Evolutionary conservation across 2,113 vertebrate genomes (phyloP), one percentile per base, ranked within the genome.

Genomic region (Hippoglossus stenolepis): DNA sequence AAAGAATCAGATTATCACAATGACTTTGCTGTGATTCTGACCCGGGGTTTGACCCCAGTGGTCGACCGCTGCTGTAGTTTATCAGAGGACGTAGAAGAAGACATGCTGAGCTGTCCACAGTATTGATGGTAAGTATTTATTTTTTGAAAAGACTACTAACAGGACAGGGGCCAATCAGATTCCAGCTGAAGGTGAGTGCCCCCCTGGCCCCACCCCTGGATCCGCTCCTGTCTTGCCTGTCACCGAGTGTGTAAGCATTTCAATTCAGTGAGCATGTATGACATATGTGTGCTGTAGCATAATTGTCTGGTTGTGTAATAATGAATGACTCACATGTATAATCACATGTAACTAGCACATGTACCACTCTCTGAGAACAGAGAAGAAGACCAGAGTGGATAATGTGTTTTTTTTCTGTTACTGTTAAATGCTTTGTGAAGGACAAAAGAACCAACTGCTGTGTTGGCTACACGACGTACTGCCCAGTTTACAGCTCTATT

Each of bases 251-350:
- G 38, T 70, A 64, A 77, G 84, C 43, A 43, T 63, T 62, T 85
- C 64, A 73, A 79, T 77, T 88, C 73, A 84, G 21, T 57, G 76
- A 76, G 53, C 61, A 17, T 58, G 59, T 5, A 17, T 18, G 66
- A 43, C 2, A 12, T 26, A 21, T 26, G 2, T 58, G 56, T 11
- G 31, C 24, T 3, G 9, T 21, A 2, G 47, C 68, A 77, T 35
- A 21, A 9, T 20, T 43, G 47, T 26, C 68, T 40, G n/a, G 61
- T 49, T 77, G 60, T 24, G 18, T 18, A 8, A 45, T 63, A 40
- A 73, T 66, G 45, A 38, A 82, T 77, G 60, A 73, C 28, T n/a
- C 17, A 51, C 14, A 20, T 40, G 38, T 40, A 11, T 64, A 70
- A 24, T 23, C 47, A 51, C 14, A 20, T 38, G 8, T 10, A 38